These are phyloP conservation scores for Sphaerophoria taeniata DNA, from an alignment of 2,888 invertebrate species.

Conservation along the genomic window DNA sequence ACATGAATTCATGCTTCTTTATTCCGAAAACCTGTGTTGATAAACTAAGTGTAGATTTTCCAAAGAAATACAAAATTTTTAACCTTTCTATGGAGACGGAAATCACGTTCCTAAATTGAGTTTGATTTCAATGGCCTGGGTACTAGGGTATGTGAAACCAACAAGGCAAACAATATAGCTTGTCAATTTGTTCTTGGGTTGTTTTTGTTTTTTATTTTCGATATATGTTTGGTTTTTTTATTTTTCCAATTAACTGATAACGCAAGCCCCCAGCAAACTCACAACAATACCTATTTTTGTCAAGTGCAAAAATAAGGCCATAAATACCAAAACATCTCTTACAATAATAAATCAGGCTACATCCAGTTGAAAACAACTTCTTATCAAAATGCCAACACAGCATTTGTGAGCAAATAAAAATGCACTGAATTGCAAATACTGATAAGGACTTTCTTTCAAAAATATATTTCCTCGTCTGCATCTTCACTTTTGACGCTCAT, in stretches of 20 bases:
- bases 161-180: no score
- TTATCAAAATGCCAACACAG: constrained; percentile 4
- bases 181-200: not conserved
- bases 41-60: no score
- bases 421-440: not conserved
- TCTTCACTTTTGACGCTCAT: not conserved
- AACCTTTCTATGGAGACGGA: no score
- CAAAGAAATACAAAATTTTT: no score
- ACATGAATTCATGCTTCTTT: no score
- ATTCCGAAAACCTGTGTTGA: no score
- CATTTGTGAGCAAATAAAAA: not conserved
- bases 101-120: no score
- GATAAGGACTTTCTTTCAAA: not conserved
- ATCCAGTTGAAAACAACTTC: constrained; percentile 23
- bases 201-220: constrained; percentile 27
- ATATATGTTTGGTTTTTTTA: constrained; percentile 12
- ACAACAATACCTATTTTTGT: constrained; percentile 30
- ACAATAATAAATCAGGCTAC: constrained; percentile 6
- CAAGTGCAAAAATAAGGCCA: not conserved
- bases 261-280: constrained; percentile 42
- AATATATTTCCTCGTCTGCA: not conserved
- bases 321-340: not conserved
- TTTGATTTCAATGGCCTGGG: no score
- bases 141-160: no score
- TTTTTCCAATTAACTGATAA: constrained; percentile 45